Percentiles rank a stretch among this genome's conserved stretches.
These are phyloP conservation scores for Percopsis omiscomaycus DNA, from an alignment of 2,797 vertebrate species.

Conservation along the genomic window DNA sequence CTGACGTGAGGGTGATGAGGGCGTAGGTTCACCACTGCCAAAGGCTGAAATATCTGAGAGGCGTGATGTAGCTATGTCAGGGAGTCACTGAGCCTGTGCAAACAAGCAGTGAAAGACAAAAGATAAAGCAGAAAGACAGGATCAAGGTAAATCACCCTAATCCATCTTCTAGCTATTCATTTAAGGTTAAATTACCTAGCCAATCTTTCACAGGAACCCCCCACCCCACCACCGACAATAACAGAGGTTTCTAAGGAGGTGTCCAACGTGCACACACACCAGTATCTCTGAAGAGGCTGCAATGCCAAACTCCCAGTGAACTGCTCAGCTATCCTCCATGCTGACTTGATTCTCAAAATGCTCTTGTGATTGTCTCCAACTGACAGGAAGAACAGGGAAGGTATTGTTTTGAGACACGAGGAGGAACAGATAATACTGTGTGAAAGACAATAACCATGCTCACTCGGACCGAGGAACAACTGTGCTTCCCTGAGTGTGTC, in stretches of 20 bases:
- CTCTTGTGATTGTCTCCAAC: constrained; percentile 29
- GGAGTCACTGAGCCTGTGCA: constrained; percentile 14
- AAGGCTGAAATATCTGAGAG: constrained; percentile 22
- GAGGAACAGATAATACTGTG: constrained; percentile 45
- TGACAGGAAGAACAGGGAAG: constrained; percentile 40
- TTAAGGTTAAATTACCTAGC: background rate
- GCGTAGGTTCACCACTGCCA: constrained; percentile 2
- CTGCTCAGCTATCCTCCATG: constrained; percentile 21
- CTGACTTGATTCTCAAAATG: constrained; percentile 8
- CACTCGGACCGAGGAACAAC: constrained; percentile 30
- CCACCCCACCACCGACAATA: background rate
- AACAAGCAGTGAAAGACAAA: constrained; percentile 31
- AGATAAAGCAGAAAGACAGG: background rate
- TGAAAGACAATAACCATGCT: constrained; percentile 42
- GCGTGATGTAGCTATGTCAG: background rate
- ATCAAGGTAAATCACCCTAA: background rate
- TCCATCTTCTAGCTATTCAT: constrained; percentile 5
- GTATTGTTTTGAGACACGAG: constrained; percentile 36
- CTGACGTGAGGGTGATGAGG: constrained; percentile 13
- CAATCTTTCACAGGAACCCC: constrained; percentile 11
- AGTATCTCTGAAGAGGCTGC: background rate
- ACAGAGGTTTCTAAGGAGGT: constrained; percentile 20
- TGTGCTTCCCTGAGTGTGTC: constrained; percentile 50
- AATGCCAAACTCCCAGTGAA: constrained; percentile 23
- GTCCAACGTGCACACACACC: constrained; percentile 20